Percentiles rank a stretch among this genome's conserved stretches.
Evolutionary conservation across 1,140 invertebrate genomes (phyloP).

Genomic region (Coptotermes formosanus): DNA sequence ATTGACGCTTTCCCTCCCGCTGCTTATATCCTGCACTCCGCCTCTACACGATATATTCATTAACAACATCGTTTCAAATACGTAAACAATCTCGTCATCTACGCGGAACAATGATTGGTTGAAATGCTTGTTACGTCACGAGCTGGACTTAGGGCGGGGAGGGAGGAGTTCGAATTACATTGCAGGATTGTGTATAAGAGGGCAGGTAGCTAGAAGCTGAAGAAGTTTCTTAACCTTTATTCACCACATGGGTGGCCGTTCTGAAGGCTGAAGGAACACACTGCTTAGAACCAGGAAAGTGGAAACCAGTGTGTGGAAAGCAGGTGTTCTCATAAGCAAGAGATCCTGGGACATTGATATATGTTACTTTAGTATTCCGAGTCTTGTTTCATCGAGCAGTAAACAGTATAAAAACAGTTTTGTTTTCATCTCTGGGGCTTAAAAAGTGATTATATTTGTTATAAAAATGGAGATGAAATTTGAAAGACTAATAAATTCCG

Average conservation of each 20-base stretch:
- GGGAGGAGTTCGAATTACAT: neutral
- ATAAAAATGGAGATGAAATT: neutral
- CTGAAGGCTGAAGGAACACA: neutral
- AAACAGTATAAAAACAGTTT: too few species aligned
- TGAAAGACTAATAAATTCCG: neutral
- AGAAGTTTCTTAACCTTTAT: neutral
- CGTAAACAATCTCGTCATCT: neutral
- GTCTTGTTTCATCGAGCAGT: too few species aligned
- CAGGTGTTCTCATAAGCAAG: too few species aligned
- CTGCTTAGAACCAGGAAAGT: too few species aligned
- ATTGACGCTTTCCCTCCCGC: too few species aligned
- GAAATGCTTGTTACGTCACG: neutral
- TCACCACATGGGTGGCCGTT: neutral
- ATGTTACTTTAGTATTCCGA: too few species aligned
- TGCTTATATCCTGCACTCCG: neutral
- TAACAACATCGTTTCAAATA: neutral
- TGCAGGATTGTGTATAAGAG: neutral
- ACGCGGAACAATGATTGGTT: neutral
- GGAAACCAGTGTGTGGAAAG: too few species aligned
- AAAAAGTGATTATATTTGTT: neutral
- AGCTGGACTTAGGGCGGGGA: neutral
- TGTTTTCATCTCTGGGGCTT: too few species aligned
- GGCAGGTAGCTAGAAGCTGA: neutral
- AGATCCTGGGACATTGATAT: too few species aligned
- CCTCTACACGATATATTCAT: neutral